Conservation (phyloP, 2,888 invertebrate genomes). For the Slavum lentiscoides region DNA sequence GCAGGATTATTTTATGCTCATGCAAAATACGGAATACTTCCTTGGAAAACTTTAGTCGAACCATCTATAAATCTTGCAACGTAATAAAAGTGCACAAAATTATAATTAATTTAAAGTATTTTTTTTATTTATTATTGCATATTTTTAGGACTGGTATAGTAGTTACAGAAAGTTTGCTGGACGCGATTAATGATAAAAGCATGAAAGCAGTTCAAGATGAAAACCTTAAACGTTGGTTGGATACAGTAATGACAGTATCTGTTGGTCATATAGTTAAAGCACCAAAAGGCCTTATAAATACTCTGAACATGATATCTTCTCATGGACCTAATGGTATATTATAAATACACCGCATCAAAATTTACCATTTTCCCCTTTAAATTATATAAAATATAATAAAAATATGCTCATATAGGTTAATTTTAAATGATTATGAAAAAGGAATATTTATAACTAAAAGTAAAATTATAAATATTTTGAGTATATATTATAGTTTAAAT, state of each 20-base stretch:
- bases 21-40: constrained; percentile 63
- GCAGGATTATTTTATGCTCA: constrained; percentile 67
- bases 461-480: not conserved
- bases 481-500: not conserved
- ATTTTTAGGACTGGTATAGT: constrained; percentile 62
- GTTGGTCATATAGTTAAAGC: constrained; percentile 62
- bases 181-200: constrained; percentile 58
- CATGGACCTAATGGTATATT: constrained; percentile 60
- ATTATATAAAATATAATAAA: not conserved
- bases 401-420: not conserved
- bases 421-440: not conserved
- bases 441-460: not conserved
- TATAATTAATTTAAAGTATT: not conserved
- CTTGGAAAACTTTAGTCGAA: constrained; percentile 67
- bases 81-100: constrained; percentile 57
- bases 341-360: not conserved
- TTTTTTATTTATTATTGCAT: constrained; percentile 17
- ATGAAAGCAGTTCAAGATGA: constrained; percentile 48
- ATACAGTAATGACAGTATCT: constrained; percentile 58
- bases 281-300: constrained; percentile 63
- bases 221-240: constrained; percentile 54
- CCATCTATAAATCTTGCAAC: constrained; percentile 66
- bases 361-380: not conserved
- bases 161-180: constrained; percentile 62
- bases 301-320: constrained; percentile 63